Percentiles rank a stretch among this genome's conserved stretches.
phyloP scores from a whole-genome alignment of 2,888 invertebrate genomes.

The Stenichneumon culpator region DNA sequence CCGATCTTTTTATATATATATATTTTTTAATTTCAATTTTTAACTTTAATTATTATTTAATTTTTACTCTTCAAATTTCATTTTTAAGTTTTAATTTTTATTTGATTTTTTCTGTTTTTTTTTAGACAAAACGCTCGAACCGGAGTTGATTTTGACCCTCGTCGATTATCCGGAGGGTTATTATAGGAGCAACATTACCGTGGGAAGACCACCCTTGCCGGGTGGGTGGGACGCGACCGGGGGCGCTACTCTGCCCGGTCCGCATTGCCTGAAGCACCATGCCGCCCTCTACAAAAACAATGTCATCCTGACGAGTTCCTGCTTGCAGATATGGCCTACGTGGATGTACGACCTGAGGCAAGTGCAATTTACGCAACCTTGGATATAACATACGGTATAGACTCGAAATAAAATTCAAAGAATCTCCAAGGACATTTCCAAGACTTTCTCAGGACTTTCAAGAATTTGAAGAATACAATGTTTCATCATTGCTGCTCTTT shows the following conservation, averaged over 20 bases:
- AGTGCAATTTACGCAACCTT: constrained; percentile 16
- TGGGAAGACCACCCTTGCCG: constrained; percentile 82
- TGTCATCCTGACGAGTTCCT: constrained; percentile 89
- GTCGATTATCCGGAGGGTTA: constrained; percentile 81
- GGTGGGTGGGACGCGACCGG: constrained; percentile 85
- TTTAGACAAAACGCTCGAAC: constrained; percentile 77
- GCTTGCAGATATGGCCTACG: constrained; percentile 92
- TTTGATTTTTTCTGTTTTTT: constrained; percentile 18
- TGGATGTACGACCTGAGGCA: constrained; percentile 92
- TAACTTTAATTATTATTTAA: neutral
- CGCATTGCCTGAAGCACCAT: constrained; percentile 90
- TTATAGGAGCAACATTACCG: constrained; percentile 83
- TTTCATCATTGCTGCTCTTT: too few relatives aligned
- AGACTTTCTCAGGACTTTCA: too few relatives aligned
- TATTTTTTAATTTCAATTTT: too few relatives aligned
- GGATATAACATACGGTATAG: too few relatives aligned
- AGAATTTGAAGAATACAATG: too few relatives aligned
- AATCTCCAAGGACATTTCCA: too few relatives aligned
- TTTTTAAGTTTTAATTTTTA: neutral
- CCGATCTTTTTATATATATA: neutral
- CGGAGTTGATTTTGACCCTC: constrained; percentile 77
- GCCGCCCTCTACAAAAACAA: constrained; percentile 88
- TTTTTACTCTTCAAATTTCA: neutral
- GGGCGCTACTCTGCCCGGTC: constrained; percentile 83
- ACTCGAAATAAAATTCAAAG: too few relatives aligned